Evolutionary conservation across 2,113 vertebrate genomes (phyloP), one percentile per base, ranked within the genome.

Genomic region (Paracanthobrama guichenoti): DNA sequence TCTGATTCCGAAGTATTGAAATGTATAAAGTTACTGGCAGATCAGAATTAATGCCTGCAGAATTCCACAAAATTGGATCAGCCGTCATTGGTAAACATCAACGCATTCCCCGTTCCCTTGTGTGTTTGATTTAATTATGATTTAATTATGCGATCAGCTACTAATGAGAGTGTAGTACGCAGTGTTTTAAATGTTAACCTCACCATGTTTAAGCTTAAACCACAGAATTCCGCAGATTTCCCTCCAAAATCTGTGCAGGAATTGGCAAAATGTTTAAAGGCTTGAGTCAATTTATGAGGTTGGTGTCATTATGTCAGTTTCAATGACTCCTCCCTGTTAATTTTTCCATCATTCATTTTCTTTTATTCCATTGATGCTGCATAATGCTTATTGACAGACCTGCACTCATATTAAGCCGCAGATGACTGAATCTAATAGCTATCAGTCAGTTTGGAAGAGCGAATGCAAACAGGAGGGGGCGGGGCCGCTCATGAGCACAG

Each of bases 381-480:
- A 20, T 69, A 42, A 69, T 53, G 76, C 76, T 11, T 9, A 14
- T 59, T 62, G 50, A 66, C 39, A 3, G 8, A 13, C 13, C 12
- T 35, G 46, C 12, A 16, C 73, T 81, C 18, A 62, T 59, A 73
- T 71, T 7, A 20, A 75, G 16, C 78, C 20, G 86, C 57, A 53
- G 66, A 80, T 39, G 78, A 60, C 67, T 18, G 26, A 75, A 62
- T 80, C 83, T 2, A 39, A 39, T 67, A 59, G 75, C 75, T 31
- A 81, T 88, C 55, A 82, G 53, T 72, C 78, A 55, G 73, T 66
- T 83, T 71, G 22, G 20, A 81, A 55, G 53, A 86, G 81, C 60
- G 82, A 86, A 73, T 81, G 77, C 62, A 79, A 78, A 79, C 55
- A 26, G 60, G 82, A 83, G 81, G 83, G 53, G 59, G 83, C 60